Evolutionary conservation across 1,140 invertebrate species (phyloP), one percentile per base, ranked within the genome.

Genomic region (Drosophila pallidifrons): DNA sequence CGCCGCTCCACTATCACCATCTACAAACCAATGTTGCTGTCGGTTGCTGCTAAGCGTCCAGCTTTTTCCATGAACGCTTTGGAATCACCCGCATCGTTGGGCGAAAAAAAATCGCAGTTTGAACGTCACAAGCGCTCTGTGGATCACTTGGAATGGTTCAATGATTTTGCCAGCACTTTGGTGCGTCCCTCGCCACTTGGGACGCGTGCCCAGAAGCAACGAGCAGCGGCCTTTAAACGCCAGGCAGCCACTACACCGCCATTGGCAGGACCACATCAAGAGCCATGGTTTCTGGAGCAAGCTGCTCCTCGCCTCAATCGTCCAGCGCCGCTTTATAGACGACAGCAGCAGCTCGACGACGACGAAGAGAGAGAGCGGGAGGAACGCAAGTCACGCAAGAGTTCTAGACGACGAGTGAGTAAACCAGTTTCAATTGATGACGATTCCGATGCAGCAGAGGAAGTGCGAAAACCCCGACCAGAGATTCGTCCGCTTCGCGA

Each of bases 61-160:
- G 51, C 69, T 1, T 13, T 65, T 0, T 57, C 47, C 0, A 38
- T 51, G 6, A 89, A 91, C 51, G 67, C 76, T 7, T 7, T 90
- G 16, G 60, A 67, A 4, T 20, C 55, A 0, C 46, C 11, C 1
- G 8, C 3, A 43, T 47, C 72, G 1, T 20, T 8, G 1, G 10
- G 13, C 3, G 30, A 13, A 11, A 70, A 91, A 46, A 57, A 74
- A 25, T 70, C 71, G 1, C 59, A 88, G n/a, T 4, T 52, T 0
- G 35, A 32, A 1, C 79, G 79, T 13, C 57, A 70, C 13, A 92
- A 92, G 35, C 72, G 91, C 10, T 82, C 87, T 0, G 74, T 89
- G 1, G 83, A 87, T 5, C 79, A 87, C 16, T 25, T 91, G 43
- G 85, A 91, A 28, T 92, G 91, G 91, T 92, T 92, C 13, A 92